Evolutionary conservation across 1,140 invertebrate species (phyloP), one percentile per base, ranked within the genome.

Genomic region (Leptinotarsa lineolata): DNA sequence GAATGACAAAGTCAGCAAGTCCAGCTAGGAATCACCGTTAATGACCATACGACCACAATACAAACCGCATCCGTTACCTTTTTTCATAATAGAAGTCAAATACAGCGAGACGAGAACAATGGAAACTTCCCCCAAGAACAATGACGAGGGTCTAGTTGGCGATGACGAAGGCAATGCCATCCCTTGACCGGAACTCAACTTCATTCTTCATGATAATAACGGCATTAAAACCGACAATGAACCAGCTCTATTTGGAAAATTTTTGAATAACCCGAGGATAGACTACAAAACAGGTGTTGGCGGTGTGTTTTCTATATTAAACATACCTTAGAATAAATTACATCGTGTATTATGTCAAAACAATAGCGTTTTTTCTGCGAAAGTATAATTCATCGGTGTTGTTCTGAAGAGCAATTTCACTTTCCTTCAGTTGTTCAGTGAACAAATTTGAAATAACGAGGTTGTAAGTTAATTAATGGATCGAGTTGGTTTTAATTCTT

Each of bases 111-210:
- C 16, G 48, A 54, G 48, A 54, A 54, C 48, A 54, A 54, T 54
- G 48, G 13, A 54, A 54, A 54, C 48, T 3, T 16, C 48, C 48
- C 48, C 15, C 48, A 54, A 54, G 48, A 54, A 54, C 48, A 54
- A 54, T 54, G 48, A 54, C 48, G 48, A 54, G 48, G 48, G 48
- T 54, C 48, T n/a, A 54, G 48, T 54, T 54, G 48, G 48, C 48
- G 15, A 54, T 54, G 48, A 16, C 48, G 48, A 54, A 39, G 15
- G 48, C 48, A 54, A 16, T 16, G 48, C 48, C 16, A 54, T 54
- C 48, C 48, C 16, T 39, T 54, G 48, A 54, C 48, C 48, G 48
- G 48, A 54, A 54, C 16, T 54, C n/a, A 4, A 54, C 15, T 54
- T 54, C 48, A 54, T 54, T 54, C 48, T 54, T 54, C 16, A 18